Base-by-base conservation (phyloP, 2,797 vertebrate genomes). In the Gadopsis marmoratus region DNA sequence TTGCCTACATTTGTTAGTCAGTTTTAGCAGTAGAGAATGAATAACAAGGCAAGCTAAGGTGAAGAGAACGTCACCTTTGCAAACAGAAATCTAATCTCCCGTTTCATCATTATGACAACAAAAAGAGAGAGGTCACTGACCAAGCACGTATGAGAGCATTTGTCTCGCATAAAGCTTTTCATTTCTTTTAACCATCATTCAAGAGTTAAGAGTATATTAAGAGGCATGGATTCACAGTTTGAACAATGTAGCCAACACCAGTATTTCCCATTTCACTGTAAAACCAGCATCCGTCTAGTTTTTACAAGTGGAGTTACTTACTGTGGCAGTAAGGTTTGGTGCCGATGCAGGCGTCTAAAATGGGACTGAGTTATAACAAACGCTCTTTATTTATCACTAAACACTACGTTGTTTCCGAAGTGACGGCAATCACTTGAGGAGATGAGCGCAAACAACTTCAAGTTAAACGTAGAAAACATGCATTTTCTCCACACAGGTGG, bases 391-490 rank as follows among this genome's bases (percentile, higher is more conserved):
- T 47, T 66, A 59, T 82, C 45, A 47, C 29, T 37, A 73, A 78
- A 71, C 31, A 59, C 53, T 56, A 4, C 21, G 47, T 71, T 56
- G 33, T 76, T 81, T 76, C 21, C 4, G 26, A 65, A 68, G 74
- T 65, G 51, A 3, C 26, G 74, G 54, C 54, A 78, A 62, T 81
- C 71, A 84, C 65, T 82, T 23, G 31, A 75, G 53, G 14, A 51
- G 39, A 77, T 55, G 45, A 70, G 41, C 41, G 13, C 13, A 65
- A 68, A 29, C 31, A 59, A 35, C 59, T 76, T 76, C 4, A 66
- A 54, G 7, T 55, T 17, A 60, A 80, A 82, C 3, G 21, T 35
- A 54, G 26, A 73, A 78, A 71, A 62, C 5, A 47, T 62, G n/a
- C 16, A 45, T 83, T 79, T 71, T 64, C 13, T 53, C 51, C 16